Conservation (phyloP, 2,888 invertebrate species). For the Drosophila merina region DNA sequence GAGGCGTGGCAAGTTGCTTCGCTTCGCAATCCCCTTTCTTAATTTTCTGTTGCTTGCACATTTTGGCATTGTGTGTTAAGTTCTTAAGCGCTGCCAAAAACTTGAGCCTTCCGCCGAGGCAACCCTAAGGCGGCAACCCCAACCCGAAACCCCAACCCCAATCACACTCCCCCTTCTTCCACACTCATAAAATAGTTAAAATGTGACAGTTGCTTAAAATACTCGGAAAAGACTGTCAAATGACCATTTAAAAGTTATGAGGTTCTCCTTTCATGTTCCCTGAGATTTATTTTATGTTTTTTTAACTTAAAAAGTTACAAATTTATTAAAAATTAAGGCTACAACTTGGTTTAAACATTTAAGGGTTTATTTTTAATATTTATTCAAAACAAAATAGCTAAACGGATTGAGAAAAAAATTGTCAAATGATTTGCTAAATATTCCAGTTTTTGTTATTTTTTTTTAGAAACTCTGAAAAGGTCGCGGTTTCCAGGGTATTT, state of each 20-base stretch:
- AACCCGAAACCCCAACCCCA: background rate
- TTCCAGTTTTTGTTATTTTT: background rate
- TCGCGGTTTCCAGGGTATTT: conserved; percentile 25
- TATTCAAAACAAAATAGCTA: too few species aligned
- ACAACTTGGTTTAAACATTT: too few species aligned
- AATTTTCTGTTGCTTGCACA: conserved; percentile 28
- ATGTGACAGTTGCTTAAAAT: conserved; percentile 18
- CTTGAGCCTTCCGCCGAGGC: conserved; percentile 57
- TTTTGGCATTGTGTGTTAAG: conserved; percentile 59
- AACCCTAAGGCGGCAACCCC: conserved; percentile 44
- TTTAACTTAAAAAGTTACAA: too few species aligned
- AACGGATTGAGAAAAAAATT: too few species aligned
- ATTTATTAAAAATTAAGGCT: too few species aligned
- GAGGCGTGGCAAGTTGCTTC: conserved; percentile 25
- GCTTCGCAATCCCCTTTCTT: background rate
- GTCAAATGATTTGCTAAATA: too few species aligned
- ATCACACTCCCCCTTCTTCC: background rate
- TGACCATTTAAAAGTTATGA: conserved; percentile 3
- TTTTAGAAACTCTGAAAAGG: background rate
- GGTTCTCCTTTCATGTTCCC: background rate
- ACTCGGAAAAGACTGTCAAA: conserved; percentile 15
- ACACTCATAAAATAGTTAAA: conserved; percentile 32
- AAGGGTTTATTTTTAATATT: too few species aligned
- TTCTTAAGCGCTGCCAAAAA: conserved; percentile 76
- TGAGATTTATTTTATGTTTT: background rate